Evolutionary conservation across 2,888 invertebrate genomes (phyloP), one percentile per base, ranked within the genome.

Genomic region (Cabera pusaria): DNA sequence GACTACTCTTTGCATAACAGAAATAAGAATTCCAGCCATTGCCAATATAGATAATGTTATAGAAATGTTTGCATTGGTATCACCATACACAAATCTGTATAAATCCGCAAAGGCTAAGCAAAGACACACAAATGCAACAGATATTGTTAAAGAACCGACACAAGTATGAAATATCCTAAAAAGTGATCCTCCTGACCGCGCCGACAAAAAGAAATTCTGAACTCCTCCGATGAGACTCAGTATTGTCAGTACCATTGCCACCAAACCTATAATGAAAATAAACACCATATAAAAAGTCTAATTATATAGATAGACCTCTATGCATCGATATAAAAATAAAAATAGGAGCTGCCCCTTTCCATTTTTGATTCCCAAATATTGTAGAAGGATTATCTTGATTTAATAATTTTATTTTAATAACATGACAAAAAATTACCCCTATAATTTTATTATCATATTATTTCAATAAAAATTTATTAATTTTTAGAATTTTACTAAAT

Each of bases 161-260:
- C 54, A 52, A 0, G 63, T 41, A 26, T 82, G 79, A 0, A 57
- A 5, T 1, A 59, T 43, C 42, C 56, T 72, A 3, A 55, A 42
- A 0, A 59, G 12, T 5, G 47, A 27, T 0, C 35, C 31, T 6
- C 42, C 62, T 1, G 52, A 10, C 8, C 40, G 44, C 2, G 31
- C 32, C 3, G 57, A 43, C 12, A 56, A 59, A 5, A 61, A 6
- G 1, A 76, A 55, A 23, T 70, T 66, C 9, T 62, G 5, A 0
- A 73, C 5, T 10, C 76, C 83, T 21, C 73, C 77, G 9, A 76
- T 10, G 1, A 81, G 56, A 46, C 66, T 79, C 0, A 72, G 9
- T 1, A 61, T 4, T 1, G 79, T 72, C 1, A 76, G 44, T 3
- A 76, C 2, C 57, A 81, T 45, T 3, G 80, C 75, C 5, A 72